Evolutionary conservation across 2,888 invertebrate species (phyloP).

Genomic region (Alitta virens): DNA sequence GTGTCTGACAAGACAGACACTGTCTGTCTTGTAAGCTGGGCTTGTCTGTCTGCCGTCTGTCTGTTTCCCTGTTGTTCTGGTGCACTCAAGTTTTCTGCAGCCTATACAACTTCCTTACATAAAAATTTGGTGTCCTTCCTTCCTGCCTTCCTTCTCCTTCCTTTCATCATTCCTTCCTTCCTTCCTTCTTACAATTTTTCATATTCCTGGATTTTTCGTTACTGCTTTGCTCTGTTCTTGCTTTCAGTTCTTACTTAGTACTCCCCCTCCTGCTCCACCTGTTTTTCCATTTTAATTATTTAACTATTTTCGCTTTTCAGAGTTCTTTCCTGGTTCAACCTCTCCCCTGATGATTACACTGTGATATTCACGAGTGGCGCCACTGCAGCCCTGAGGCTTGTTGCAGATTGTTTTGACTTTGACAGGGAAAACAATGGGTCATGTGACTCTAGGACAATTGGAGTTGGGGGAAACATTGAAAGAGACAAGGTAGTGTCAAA

Average conservation of each 20-base stretch:
- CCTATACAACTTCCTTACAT: too few species aligned
- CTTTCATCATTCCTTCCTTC: too few species aligned
- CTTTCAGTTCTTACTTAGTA: not conserved
- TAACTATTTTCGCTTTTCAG: not conserved
- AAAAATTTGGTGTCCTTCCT: too few species aligned
- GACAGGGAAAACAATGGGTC: not conserved
- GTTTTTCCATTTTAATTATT: not conserved
- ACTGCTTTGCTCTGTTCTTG: not conserved
- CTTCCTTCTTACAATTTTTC: too few species aligned
- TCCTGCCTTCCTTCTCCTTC: too few species aligned
- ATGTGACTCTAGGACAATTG: not conserved
- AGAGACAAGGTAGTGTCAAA: not conserved
- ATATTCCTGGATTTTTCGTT: not conserved
- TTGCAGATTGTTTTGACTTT: slow-evolving; percentile 74
- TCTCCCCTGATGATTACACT: slow-evolving; percentile 68
- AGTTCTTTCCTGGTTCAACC: not conserved
- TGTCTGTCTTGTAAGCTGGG: not conserved
- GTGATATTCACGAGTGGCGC: slow-evolving; percentile 93
- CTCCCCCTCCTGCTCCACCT: not conserved
- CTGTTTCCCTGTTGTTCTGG: too few species aligned
- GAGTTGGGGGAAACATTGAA: not conserved
- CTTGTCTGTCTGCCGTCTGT: too few species aligned
- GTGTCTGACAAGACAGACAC: not conserved
- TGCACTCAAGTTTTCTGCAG: too few species aligned
- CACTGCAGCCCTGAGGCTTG: slow-evolving; percentile 79